Evolutionary conservation across 2,797 vertebrate genomes (phyloP), one percentile per base, ranked within the genome.

Genomic region (Setipinna tenuifilis): DNA sequence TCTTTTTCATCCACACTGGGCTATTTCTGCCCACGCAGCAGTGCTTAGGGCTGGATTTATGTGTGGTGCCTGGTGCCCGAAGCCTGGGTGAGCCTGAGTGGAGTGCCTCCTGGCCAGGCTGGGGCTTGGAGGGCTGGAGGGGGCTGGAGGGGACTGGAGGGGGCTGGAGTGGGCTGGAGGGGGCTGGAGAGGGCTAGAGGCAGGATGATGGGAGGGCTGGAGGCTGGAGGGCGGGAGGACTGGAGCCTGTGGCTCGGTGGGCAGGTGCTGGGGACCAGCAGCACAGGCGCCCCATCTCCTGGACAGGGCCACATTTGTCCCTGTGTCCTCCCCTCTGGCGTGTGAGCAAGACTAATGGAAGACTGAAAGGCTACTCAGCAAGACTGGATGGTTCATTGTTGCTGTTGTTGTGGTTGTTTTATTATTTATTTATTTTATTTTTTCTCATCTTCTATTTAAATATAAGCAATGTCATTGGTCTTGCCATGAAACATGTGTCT

Each of bases 281-380:
- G 71, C 16, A 31, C 6, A 21, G 35, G 35, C 17, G 6, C 17
- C 35, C 71, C 2, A 3, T 7, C 35, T 17, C n/a, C 1, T 16
- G 31, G 71, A 78, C 31, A 44, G 71, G 35, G 71, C 17, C 71
- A 1, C 71, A 78, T 78, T 78, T 78, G 71, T 78, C 71, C 71
- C 71, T 1, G 31, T 78, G 71, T 78, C 71, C 35, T 78, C 71
- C 71, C 71, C 71, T 19, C 35, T 21, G 17, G 35, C 19, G 31
- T 21, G 71, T 78, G 35, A 78, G 19, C 71, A 78, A 44, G 71
- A 78, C 71, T 16, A 78, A 78, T 78, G 35, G 35, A 21, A 44
- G 71, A 78, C 35, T 78, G 71, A 78, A 21, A 78, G 71, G 35
- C 35, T 41, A 78, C 71, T 78, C 71, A 78, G 71, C 71, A 78